Evolutionary conservation across 2,888 invertebrate species (phyloP).

Genomic region (Heliconius sara): DNA sequence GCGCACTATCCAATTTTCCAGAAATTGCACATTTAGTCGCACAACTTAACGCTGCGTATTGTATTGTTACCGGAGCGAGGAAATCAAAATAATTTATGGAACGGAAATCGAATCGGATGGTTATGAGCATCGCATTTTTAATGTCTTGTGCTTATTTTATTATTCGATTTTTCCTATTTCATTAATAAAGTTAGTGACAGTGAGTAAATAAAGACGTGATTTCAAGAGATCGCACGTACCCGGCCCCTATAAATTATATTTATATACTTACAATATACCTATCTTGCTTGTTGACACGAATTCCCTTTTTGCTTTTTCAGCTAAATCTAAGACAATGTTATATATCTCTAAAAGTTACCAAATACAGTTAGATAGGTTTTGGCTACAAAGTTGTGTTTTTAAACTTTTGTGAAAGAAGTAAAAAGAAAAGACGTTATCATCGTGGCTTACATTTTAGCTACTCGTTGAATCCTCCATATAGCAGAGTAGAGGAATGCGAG

Average conservation of each 20-base stretch:
- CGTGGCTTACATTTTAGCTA: background rate
- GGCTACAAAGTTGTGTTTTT: background rate
- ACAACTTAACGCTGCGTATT: no score
- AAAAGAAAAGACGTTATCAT: background rate
- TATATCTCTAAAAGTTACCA: background rate
- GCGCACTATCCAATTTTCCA: no score
- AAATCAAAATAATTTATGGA: no score
- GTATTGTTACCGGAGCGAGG: no score
- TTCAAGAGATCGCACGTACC: constrained; percentile 25
- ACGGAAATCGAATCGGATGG: no score
- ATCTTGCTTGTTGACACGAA: constrained; percentile 3
- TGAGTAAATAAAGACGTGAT: constrained; percentile 10
- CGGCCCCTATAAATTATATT: constrained; percentile 33
- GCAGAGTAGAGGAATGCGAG: no score
- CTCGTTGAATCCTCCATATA: no score
- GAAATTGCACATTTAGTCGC: no score
- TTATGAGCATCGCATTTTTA: background rate
- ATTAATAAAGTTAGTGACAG: constrained; percentile 10
- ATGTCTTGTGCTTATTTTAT: background rate
- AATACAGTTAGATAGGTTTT: background rate
- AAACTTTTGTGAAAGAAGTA: background rate
- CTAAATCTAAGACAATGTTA: constrained; percentile 15
- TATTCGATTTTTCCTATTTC: background rate
- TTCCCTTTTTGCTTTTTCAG: constrained; percentile 2
- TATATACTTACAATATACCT: background rate